These are phyloP conservation scores for Pangasianodon gigas DNA, from an alignment of 2,113 vertebrate genomes.

Conservation along the genomic window DNA sequence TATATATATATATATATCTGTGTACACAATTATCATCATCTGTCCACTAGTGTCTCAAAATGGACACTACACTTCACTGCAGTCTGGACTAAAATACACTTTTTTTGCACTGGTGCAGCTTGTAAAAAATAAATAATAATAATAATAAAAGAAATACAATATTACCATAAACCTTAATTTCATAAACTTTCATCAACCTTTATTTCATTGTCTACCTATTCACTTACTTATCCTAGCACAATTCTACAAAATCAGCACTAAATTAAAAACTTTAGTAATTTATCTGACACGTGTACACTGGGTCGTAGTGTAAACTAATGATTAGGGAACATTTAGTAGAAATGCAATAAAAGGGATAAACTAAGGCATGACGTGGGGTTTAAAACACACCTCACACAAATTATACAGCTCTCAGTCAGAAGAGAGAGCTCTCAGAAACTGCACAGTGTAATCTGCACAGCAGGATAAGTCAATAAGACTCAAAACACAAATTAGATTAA, in stretches of 20 bases:
- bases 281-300: too few species aligned
- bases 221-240: neutral
- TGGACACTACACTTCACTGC: neutral
- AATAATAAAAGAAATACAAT: neutral
- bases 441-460: neutral
- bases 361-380: neutral
- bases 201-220: neutral
- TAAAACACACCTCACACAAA: neutral
- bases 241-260: neutral
- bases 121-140: neutral
- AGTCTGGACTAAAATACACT: neutral
- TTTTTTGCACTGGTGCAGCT: neutral
- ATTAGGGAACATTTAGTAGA: neutral
- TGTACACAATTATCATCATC: neutral
- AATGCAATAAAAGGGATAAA: neutral
- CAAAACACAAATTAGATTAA: neutral
- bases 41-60: neutral
- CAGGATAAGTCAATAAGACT: neutral
- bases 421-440: neutral
- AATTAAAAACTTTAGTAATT: neutral
- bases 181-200: neutral
- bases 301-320: neutral
- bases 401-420: neutral
- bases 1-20: too few species aligned
- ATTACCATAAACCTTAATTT: neutral